Evolutionary conservation across 2,888 invertebrate species (phyloP), one percentile per base, ranked within the genome.

Genomic region (Cybosia mesomella): DNA sequence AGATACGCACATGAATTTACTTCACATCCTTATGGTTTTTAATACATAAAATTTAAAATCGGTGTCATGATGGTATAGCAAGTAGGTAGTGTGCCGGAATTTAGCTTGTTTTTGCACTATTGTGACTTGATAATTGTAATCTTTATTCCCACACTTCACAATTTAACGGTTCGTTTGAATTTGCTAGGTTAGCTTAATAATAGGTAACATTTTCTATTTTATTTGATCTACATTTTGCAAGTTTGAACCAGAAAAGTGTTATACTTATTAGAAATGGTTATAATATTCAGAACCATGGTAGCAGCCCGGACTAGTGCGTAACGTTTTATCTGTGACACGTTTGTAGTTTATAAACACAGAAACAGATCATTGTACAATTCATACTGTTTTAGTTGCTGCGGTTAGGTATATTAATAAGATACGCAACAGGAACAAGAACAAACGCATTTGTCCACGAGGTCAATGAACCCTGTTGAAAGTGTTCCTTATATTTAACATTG

Each of bases 401-500:
- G 34, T 49, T 18, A 65, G 21, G 49, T n/a, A 49, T 49, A 49
- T 34, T 53, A 53, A 64, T 53, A 64, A 36, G 15, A 65, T 61
- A 62, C 34, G 39, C 32, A 67, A 66, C 65, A 43, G 39, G 59
- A 67, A 59, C 49, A 64, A 64, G 59, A 67, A 59, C 49, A 64
- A 64, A 65, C 58, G 55, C 74, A 83, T 83, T 28, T 76, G 77
- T 75, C 73, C 71, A 74, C 73, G 9, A 54, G 54, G 9, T 54
- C 54, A 55, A 13, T 24, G 54, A 55, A 49, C 49, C 49, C 49
- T 5, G n/a, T n/a, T 13, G 13, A n/a, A 55, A 24, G 24, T 55
- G 21, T 55, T 24, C 15, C 54, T n/a, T n/a, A 22, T 24, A 55
- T 55, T 55, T 4, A 49, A 55, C 22, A 22, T 54, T 22, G 22